Evolutionary conservation across 92 coral and sea anemone species (phyloP), one percentile per base, ranked within the genome.

Genomic region (Meandrina meandrites): DNA sequence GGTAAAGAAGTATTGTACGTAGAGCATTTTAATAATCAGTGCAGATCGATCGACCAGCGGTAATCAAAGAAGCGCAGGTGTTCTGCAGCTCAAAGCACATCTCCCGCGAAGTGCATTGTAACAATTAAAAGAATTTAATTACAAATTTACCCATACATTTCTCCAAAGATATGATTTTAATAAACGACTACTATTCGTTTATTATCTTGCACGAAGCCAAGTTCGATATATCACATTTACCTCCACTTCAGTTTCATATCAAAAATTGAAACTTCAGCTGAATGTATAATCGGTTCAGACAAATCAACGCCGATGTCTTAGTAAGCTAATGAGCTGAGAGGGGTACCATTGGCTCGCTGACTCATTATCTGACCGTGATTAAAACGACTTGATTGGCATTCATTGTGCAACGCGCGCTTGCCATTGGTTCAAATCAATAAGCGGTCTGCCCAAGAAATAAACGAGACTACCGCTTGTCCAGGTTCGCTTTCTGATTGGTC

Each of bases 331-430:
- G 88, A 85, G 75, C 50, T 28, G 24, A 28, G 13, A 67, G 53
- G 34, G 19, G 32, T 10, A 45, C 45, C 48, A 85, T 66, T 85
- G 88, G 88, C 31, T 77, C 30, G 42, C 66, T 35, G 4, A 36
- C 81, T 85, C 82, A 85, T 85, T 85, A 76, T 76, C 82, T 60
- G 72, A 50, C 77, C 82, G 76, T 91, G 89, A 92, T 92, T 91
- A 92, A 92, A 91, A 89, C 82, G 92, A 77, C 89, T 92, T 94
- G 98, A 94, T 91, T 94, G 98, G 91, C 98, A 90, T 87, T 74
- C 57, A 64, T 90, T 76, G 80, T 87, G 48, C 47, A 71, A 72
- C 51, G 30, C 37, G 66, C 57, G 86, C 34, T 42, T n/a, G 10
- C 89, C 93, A 94, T 94, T 94, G 95, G 98, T 53, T 77, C 78